These are phyloP conservation scores for Pachypanchax playfairii DNA, from an alignment of 2,113 vertebrate species.

Conservation along the genomic window DNA sequence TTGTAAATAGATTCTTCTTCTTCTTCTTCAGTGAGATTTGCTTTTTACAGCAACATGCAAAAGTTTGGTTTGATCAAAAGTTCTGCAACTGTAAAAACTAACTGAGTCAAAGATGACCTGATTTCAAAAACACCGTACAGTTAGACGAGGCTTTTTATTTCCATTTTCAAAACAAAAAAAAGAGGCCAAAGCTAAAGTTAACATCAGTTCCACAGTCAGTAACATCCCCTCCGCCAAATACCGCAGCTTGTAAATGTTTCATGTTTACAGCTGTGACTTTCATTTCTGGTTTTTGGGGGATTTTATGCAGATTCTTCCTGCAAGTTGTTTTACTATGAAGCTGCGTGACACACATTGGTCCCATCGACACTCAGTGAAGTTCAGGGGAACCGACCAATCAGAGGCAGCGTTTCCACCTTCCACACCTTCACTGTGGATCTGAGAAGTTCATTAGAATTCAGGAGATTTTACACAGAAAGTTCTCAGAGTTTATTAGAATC, in stretches of 20 bases:
- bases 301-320: neutral
- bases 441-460: too few species aligned
- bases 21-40: neutral
- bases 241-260: slow-evolving; percentile 3
- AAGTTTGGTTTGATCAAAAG: neutral
- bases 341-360: too few species aligned
- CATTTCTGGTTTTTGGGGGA: neutral
- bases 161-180: neutral
- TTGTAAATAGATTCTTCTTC: neutral
- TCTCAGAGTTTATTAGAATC: too few species aligned
- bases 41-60: neutral
- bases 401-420: too few species aligned
- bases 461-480: too few species aligned
- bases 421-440: too few species aligned
- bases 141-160: neutral
- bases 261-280: neutral
- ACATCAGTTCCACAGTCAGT: neutral
- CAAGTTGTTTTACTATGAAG: neutral
- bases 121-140: neutral
- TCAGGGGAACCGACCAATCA: too few species aligned
- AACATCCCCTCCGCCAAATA: neutral
- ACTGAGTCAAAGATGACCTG: neutral
- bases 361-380: too few species aligned
- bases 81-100: neutral
- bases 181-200: neutral